Conservation (phyloP, 2,888 invertebrate species). For the Amiota mariae region DNA sequence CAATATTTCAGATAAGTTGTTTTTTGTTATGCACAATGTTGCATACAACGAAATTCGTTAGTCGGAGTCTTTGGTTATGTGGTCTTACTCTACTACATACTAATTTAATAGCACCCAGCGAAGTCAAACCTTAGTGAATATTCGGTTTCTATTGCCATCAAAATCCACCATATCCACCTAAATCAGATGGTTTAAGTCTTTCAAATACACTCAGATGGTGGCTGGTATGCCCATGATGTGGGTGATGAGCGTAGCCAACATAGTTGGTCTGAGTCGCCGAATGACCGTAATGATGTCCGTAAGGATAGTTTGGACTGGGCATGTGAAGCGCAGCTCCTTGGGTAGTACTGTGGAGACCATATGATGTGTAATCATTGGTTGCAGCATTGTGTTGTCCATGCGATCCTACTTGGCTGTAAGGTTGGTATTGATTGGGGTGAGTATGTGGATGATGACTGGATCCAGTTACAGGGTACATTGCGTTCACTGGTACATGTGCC, state of each 20-base stretch:
- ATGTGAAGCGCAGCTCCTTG: slow-evolving; percentile 77
- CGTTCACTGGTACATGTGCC: slow-evolving; percentile 74
- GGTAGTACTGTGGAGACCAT: slow-evolving; percentile 68
- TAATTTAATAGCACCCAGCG: slow-evolving; percentile 9
- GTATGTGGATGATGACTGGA: slow-evolving; percentile 33
- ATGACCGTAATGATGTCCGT: slow-evolving; percentile 70
- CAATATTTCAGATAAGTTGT: too few relatives aligned
- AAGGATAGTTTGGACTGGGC: slow-evolving; percentile 82
- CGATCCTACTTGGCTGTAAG: slow-evolving; percentile 46
- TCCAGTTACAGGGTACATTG: slow-evolving; percentile 68
- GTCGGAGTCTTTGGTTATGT: slow-evolving; percentile 62
- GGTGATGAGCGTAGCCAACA: slow-evolving; percentile 53
- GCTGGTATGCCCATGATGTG: slow-evolving; percentile 56
- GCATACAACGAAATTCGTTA: slow-evolving; percentile 49
- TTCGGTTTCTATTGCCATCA: slow-evolving; percentile 60
- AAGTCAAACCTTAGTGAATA: background rate
- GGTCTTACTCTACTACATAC: slow-evolving; percentile 41
- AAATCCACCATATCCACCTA: slow-evolving; percentile 75
- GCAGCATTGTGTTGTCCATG: slow-evolving; percentile 65
- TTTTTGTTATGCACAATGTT: too few relatives aligned
- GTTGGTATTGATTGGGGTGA: slow-evolving; percentile 57
- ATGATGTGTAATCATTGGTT: slow-evolving; percentile 44
- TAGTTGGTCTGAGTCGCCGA: slow-evolving; percentile 55
- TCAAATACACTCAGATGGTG: slow-evolving; percentile 74
- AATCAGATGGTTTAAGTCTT: slow-evolving; percentile 75